These are phyloP conservation scores for Drosophila demipolita DNA, from an alignment of 2,888 invertebrate species.

Conservation along the genomic window DNA sequence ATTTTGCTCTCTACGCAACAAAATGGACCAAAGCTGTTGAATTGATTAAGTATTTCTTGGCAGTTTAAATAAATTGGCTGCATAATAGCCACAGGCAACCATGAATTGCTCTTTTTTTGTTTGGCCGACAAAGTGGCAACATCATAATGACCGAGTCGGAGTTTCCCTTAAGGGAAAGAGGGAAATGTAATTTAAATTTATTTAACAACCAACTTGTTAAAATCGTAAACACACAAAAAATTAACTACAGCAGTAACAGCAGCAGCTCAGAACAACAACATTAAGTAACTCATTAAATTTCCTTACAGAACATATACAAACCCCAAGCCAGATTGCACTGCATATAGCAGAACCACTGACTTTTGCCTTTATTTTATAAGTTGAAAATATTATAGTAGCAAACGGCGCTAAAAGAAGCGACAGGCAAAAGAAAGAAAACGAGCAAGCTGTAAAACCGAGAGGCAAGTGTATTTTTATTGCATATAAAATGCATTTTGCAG, in stretches of 20 bases:
- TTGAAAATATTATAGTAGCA: constrained; percentile 71
- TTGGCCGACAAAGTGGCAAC: constrained; percentile 15
- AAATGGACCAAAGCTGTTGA: constrained; percentile 30
- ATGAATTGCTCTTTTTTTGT: constrained; percentile 48
- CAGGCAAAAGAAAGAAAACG: constrained; percentile 44
- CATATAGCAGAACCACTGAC: constrained; percentile 50
- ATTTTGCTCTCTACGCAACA: constrained; percentile 22
- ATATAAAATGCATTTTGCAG: constrained; percentile 79
- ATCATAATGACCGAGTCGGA: constrained; percentile 59
- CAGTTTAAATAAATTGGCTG: constrained; percentile 63
- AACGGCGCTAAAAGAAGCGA: constrained; percentile 60
- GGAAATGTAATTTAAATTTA: constrained; percentile 77
- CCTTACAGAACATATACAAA: constrained; percentile 46
- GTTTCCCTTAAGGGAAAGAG: constrained; percentile 46
- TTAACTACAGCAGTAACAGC: constrained; percentile 52
- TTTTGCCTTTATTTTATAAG: constrained; percentile 68
- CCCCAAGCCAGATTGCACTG: constrained; percentile 19
- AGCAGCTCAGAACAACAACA: constrained; percentile 57
- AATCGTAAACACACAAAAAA: constrained; percentile 57
- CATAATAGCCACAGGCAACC: constrained; percentile 23
- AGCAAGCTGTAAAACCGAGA: constrained; percentile 67
- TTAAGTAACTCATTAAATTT: constrained; percentile 80
- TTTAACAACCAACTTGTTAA: constrained; percentile 79
- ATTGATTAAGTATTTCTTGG: constrained; percentile 68
- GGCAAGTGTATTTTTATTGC: constrained; percentile 80